These are phyloP conservation scores for Pachycephala philippinensis DNA, from an alignment of 2,113 vertebrate species.

Conservation along the genomic window DNA sequence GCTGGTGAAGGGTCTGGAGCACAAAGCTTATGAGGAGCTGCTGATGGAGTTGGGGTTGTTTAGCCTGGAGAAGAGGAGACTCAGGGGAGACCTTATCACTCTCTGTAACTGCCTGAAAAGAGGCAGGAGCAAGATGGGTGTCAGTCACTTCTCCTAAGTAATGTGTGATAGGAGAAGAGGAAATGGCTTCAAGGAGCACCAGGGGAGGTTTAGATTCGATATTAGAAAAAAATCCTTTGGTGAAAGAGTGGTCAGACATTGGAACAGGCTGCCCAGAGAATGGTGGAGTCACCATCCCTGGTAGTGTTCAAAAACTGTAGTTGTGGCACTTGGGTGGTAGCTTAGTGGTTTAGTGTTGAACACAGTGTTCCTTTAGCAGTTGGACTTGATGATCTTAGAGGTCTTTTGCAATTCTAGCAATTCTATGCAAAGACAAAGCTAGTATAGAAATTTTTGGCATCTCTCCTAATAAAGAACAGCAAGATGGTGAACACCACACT, in stretches of 20 bases:
- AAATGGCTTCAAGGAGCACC: background rate
- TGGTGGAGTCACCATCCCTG: background rate
- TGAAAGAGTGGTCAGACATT: background rate
- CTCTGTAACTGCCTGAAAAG: background rate
- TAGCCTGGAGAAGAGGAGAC: background rate
- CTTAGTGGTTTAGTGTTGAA: background rate
- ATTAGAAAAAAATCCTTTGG: background rate
- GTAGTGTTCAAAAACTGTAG: background rate
- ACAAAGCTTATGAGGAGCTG: background rate
- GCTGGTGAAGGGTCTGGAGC: background rate
- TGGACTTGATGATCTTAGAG: background rate
- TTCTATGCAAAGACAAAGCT: background rate
- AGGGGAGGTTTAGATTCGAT: background rate
- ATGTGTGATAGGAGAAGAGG: background rate
- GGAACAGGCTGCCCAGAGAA: background rate
- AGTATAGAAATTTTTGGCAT: background rate
- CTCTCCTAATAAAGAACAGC: background rate
- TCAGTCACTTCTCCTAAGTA: background rate
- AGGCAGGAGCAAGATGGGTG: background rate
- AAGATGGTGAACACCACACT: background rate
- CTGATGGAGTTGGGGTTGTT: background rate
- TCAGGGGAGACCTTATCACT: background rate
- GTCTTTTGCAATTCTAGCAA: background rate
- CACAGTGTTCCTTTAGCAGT: accelerated
- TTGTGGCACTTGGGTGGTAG: background rate